Conservation (phyloP, 2,888 invertebrate species). For the Imbricaverruca yamaguchii region DNA sequence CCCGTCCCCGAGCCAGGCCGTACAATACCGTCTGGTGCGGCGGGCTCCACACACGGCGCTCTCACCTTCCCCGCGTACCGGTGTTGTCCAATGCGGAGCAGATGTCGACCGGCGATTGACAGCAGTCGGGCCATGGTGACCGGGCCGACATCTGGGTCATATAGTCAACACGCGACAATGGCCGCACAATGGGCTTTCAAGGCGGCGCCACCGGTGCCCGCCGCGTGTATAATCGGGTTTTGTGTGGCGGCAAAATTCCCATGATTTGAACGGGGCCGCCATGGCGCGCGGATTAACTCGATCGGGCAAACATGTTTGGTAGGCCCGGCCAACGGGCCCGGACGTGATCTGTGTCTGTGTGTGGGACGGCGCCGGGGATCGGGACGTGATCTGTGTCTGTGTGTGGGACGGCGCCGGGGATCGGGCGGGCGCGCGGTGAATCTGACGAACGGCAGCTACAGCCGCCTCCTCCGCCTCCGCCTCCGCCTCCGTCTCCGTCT, state of each 20-base stretch:
- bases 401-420: too few species aligned
- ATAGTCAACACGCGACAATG: constrained; percentile 8
- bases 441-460: too few species aligned
- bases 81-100: background rate
- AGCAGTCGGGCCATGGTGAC: background rate
- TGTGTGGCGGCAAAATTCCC: background rate
- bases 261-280: constrained; percentile 4
- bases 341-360: too few species aligned
- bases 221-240: background rate
- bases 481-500: too few species aligned
- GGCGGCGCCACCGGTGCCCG: background rate
- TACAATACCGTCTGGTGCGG: background rate
- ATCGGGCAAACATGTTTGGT: constrained; percentile 18
- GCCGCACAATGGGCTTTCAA: constrained; percentile 11
- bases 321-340: too few species aligned
- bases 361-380: too few species aligned
- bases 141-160: background rate
- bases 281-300: constrained; percentile 9
- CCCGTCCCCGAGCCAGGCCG: background rate
- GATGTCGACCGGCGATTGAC: constrained; percentile 10
- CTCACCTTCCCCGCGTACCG: background rate
- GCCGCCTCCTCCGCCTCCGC: too few species aligned
- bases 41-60: background rate
- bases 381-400: too few species aligned
- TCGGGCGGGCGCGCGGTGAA: too few species aligned